Evolutionary conservation across 2,888 invertebrate genomes (phyloP).

Genomic region (Drosophila rellima): DNA sequence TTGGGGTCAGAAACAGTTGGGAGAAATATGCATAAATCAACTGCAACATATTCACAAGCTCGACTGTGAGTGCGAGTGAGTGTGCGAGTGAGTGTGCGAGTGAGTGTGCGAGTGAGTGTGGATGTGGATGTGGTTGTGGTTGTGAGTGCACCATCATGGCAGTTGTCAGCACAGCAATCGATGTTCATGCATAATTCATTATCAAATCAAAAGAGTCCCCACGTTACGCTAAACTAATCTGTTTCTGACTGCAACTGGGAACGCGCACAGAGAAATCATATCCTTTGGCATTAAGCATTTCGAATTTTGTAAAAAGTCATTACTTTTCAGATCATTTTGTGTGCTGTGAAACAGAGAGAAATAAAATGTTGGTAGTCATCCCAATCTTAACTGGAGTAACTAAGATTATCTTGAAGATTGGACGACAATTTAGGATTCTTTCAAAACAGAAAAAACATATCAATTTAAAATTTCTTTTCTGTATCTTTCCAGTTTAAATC

Average conservation of each 20-base stretch:
- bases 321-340: not conserved
- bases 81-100: not conserved
- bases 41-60: constrained; percentile 25
- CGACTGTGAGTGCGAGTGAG: not conserved
- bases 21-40: constrained; percentile 62
- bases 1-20: constrained; percentile 4
- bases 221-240: constrained; percentile 35
- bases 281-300: not conserved
- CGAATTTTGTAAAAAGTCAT: not conserved
- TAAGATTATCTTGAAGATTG: too few species aligned
- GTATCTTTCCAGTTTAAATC: too few species aligned
- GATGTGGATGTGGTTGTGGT: not conserved
- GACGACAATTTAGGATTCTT: too few species aligned
- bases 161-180: constrained; percentile 31
- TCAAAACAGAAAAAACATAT: too few species aligned
- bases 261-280: not conserved
- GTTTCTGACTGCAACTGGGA: constrained; percentile 7
- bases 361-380: too few species aligned
- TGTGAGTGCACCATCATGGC: constrained; percentile 3
- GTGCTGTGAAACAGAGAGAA: not conserved
- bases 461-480: too few species aligned
- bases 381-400: too few species aligned
- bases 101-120: not conserved
- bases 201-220: constrained; percentile 33
- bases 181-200: constrained; percentile 46